These are phyloP conservation scores for Pelosia muscerda DNA, from an alignment of 2,888 invertebrate species.

Conservation along the genomic window DNA sequence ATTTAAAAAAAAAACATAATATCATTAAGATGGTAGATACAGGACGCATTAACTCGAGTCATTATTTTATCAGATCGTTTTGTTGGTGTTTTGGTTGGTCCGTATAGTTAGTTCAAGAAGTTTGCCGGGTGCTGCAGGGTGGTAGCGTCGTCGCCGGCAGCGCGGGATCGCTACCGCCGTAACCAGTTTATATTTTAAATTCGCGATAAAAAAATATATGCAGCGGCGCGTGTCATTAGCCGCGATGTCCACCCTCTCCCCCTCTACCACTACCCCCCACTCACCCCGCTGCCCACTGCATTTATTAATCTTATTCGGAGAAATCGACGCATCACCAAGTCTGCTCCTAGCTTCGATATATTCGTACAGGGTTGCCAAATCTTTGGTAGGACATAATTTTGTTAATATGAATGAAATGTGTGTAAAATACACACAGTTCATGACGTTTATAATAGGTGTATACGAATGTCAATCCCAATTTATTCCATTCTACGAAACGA, in stretches of 20 bases:
- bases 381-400: slow-evolving; percentile 26
- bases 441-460: too few relatives aligned
- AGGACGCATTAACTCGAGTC: too few relatives aligned
- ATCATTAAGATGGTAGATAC: too few relatives aligned
- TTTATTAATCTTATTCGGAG: slow-evolving; percentile 85
- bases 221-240: slow-evolving; percentile 84
- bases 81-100: too few relatives aligned
- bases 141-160: slow-evolving; percentile 33
- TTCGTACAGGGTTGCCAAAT: slow-evolving; percentile 37
- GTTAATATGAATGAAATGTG: too few relatives aligned
- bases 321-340: slow-evolving; percentile 79
- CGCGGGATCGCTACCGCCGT: slow-evolving; percentile 50
- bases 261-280: slow-evolving; percentile 40
- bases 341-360: slow-evolving; percentile 37
- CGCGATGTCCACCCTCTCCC: slow-evolving; percentile 55
- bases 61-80: too few relatives aligned
- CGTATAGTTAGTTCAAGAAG: too few relatives aligned
- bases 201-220: slow-evolving; percentile 83
- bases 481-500: too few relatives aligned
- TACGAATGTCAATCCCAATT: too few relatives aligned
- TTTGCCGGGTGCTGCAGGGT: slow-evolving; percentile 42
- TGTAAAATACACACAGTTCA: too few relatives aligned
- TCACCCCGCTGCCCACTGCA: slow-evolving; percentile 62
- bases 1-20: too few relatives aligned
- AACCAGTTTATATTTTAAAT: slow-evolving; percentile 83